Evolutionary conservation across 2,888 invertebrate genomes (phyloP).

Genomic region (Drosophila meridiana): DNA sequence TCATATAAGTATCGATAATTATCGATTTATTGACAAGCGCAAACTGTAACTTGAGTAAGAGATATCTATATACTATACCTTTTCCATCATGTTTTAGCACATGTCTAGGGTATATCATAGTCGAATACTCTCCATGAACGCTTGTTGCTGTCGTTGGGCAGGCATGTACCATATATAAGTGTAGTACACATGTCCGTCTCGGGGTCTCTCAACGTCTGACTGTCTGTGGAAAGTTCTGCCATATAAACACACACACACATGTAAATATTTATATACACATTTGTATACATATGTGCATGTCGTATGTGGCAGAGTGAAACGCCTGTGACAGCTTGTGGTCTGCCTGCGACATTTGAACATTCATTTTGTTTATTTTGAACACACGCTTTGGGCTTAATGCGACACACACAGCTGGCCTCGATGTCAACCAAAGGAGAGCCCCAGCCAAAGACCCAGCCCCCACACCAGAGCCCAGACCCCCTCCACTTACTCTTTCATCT

Average conservation of each 20-base stretch:
- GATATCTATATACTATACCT: too few species aligned
- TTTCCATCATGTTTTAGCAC: neutral
- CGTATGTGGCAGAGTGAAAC: slow-evolving; percentile 54
- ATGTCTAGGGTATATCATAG: neutral
- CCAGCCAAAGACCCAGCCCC: neutral
- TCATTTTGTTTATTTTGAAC: slow-evolving; percentile 75
- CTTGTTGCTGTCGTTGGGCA: slow-evolving; percentile 41
- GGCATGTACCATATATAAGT: slow-evolving; percentile 40
- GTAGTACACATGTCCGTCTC: slow-evolving; percentile 26
- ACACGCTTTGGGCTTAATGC: slow-evolving; percentile 68
- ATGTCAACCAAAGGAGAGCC: neutral
- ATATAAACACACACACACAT: slow-evolving; percentile 1
- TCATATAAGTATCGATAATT: too few species aligned
- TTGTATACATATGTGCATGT: slow-evolving; percentile 1
- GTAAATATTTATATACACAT: neutral
- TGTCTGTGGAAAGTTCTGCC: slow-evolving; percentile 42
- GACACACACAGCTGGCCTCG: slow-evolving; percentile 42
- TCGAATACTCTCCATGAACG: neutral
- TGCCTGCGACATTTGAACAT: slow-evolving; percentile 81
- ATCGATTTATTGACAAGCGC: too few species aligned
- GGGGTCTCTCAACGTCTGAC: slow-evolving; percentile 27
- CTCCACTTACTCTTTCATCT: neutral
- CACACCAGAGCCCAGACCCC: neutral
- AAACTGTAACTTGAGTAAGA: too few species aligned
- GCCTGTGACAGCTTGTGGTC: slow-evolving; percentile 82